Conservation (phyloP, 1,140 invertebrate species). For the Drosophila pallidifrons region DNA sequence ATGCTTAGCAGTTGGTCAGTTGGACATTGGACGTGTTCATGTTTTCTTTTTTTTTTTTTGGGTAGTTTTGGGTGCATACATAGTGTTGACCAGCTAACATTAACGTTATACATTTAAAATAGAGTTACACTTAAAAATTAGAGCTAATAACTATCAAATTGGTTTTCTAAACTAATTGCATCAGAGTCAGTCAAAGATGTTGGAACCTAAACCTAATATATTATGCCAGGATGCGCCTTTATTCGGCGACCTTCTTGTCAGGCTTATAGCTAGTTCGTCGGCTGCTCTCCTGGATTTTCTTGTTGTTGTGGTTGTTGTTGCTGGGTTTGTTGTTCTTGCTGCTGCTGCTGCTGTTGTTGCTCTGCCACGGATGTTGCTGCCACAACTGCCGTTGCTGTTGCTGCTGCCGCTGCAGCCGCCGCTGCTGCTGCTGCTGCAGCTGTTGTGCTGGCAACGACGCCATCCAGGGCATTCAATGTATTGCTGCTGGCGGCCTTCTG, state of each 20-base stretch:
- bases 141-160: slow-evolving; percentile 65
- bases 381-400: slow-evolving; percentile 24
- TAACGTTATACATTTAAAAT: slow-evolving; percentile 51
- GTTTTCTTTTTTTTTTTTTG: slow-evolving; percentile 12
- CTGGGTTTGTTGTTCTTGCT: not conserved
- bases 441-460: slow-evolving; percentile 61
- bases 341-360: slow-evolving; percentile 29
- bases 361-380: slow-evolving; percentile 30
- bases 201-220: slow-evolving; percentile 66
- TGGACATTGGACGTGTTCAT: slow-evolving; percentile 6
- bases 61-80: slow-evolving; percentile 14
- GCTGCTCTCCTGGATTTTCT: slow-evolving; percentile 47
- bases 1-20: slow-evolving; percentile 39
- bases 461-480: slow-evolving; percentile 69
- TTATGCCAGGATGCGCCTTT: slow-evolving; percentile 59
- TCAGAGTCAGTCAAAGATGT: slow-evolving; percentile 81
- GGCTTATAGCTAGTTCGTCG: slow-evolving; percentile 69
- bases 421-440: slow-evolving; percentile 57
- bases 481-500: slow-evolving; percentile 81
- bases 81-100: slow-evolving; percentile 41
- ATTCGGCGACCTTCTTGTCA: slow-evolving; percentile 58
- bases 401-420: slow-evolving; percentile 30
- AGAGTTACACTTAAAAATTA: slow-evolving; percentile 58
- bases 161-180: slow-evolving; percentile 78
- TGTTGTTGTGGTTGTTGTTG: slow-evolving; percentile 34